Base-by-base conservation (phyloP, 2,888 invertebrate genomes). In the Phasia obesa region DNA sequence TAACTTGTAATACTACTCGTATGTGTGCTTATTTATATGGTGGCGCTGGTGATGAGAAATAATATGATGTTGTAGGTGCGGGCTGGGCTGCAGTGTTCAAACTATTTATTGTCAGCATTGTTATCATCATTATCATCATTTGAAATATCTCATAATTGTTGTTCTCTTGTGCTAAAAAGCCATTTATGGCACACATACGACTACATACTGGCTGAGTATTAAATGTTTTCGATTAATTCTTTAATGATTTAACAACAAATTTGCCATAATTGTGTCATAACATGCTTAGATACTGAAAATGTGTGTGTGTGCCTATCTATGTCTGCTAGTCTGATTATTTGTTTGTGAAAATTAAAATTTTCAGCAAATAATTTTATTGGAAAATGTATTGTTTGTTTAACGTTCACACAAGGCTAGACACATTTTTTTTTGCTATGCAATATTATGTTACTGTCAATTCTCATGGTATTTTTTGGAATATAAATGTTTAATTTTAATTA, bases 191-290 rank as follows among this genome's bases (percentile, higher is more conserved):
- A 5, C n/a, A 71, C 27, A 71, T 17, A 57, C 31, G 17, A 13
- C 9, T 27, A 35, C 38, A 53, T 27, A 35, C 21, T 55, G 25
- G 15, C 49, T 38, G 25, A 27, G 42, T 53, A 62, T 47, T 44
- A 35, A 67, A 79, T 75, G 49, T 71, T 74, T 64, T 57, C 47
- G 38, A 74, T 74, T 78, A 78, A 78, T 78, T 70, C 65, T 67
- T 81, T 67, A 44, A 76, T 75, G 47, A 73, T 73, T 81, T 67
- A 69, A 77, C 42, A 77, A 53, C 35, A 60, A 74, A 64, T 51
- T 73, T 64, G 49, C 49, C 31, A 49, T 65, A 74, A 78, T 59
- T 65, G 78, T 78, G 74, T 59, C 69, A 77, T 67, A 67, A 73
- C 47, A 73, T 51, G 51, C 23, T 73, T 27, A 17, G 0, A n/a